Base-by-base conservation (phyloP, 2,888 invertebrate species). In the Lithosia quadra region DNA sequence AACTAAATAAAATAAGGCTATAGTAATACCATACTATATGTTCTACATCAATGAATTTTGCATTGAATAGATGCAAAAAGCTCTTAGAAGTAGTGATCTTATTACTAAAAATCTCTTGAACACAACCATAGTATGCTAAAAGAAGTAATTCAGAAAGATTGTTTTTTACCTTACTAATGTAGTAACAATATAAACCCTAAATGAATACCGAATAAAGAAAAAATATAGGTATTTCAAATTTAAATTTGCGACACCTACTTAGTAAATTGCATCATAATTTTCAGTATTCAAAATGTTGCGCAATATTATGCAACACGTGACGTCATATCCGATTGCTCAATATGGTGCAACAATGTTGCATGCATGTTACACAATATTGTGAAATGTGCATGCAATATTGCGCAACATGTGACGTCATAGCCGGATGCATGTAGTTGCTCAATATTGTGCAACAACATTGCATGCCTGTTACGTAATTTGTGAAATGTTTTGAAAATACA, bases 291-390 rank as follows among this genome's bases (percentile, higher is more conserved):
- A 55, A 49, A n/a, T 28, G 28, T 1, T 59, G 58, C 71, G 62
- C 66, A 43, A 65, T 63, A 34, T 72, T 67, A 43, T 22, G 49
- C 62, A 57, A 63, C n/a, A n/a, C 11, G 22, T 79, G 71, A 77
- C 69, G 77, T 73, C 59, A 58, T 34, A 68, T 79, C 77, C 77
- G 65, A 68, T 67, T 70, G 63, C 71, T 61, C 72, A 74, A 28
- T 63, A 57, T 70, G 75, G 22, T 66, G 61, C 24, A 65, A 69
- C 66, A 69, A 58, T 5, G n/a, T 58, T 33, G 8, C 58, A 58
- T n/a, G 24, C 28, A 5, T 1, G 18, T 57, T 57, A 57, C 57
- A 57, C n/a, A 33, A 57, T 24, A 2, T n/a, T 9, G 8, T n/a
- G 9, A 43, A 43, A 1, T 7, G 13, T 18, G 15, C 18, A 18